Percentiles rank a stretch among this genome's conserved stretches.
Evolutionary conservation across 2,888 invertebrate species (phyloP).

Genomic region (Synergus umbraculus): DNA sequence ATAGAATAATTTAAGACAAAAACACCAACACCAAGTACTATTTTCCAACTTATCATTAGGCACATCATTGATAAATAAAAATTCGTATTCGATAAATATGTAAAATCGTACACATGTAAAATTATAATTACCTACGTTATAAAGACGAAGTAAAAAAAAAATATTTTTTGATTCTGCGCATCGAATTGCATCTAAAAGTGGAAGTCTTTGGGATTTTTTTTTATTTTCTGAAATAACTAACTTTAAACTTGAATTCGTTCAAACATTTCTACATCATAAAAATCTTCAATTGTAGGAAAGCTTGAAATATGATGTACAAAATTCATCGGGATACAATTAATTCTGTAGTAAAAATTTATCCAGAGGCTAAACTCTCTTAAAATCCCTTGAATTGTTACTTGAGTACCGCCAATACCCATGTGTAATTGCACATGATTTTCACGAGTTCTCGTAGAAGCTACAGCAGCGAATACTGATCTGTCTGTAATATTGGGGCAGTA

Average conservation of each 20-base stretch:
- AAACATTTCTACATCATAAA: neutral
- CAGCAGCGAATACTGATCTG: neutral
- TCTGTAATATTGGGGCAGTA: too few species aligned
- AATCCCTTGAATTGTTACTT: neutral
- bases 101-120: neutral
- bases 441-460: neutral
- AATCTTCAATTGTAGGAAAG: conserved; percentile 25
- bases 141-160: neutral
- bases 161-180: neutral
- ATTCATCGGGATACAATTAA: neutral
- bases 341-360: neutral
- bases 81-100: neutral
- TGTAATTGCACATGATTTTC: conserved; percentile 9
- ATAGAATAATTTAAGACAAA: neutral
- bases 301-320: neutral
- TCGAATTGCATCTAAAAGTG: too few species aligned
- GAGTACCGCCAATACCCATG: neutral
- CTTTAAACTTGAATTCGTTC: neutral
- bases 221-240: neutral
- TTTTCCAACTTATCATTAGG: neutral
- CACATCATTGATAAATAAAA: neutral
- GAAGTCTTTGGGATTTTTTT: neutral
- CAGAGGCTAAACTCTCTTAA: neutral
- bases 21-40: neutral
- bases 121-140: neutral